Percentiles rank a stretch among this genome's conserved stretches.
phyloP scores from a whole-genome alignment of 30 jellyfish, hydroid and myxozoan genomes.

The Sanderia malayensis region DNA sequence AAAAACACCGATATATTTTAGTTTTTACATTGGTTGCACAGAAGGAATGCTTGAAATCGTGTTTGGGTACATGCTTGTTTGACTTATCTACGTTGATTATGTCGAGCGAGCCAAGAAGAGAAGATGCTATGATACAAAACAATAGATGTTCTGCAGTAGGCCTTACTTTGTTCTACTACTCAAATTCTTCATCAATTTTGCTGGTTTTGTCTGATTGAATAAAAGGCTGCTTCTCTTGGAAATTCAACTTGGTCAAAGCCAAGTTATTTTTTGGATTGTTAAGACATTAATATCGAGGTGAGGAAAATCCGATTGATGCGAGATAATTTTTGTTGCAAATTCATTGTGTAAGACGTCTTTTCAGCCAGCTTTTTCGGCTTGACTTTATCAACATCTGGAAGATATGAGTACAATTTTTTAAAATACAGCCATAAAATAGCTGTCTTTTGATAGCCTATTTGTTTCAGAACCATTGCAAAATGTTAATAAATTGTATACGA shows the following conservation, averaged over 20 bases:
- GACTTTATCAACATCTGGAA: not conserved
- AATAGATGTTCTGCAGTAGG: not conserved
- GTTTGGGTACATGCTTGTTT: not conserved
- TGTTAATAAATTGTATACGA: no score
- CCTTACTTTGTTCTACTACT: not conserved
- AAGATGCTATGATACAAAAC: not conserved
- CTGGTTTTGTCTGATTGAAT: not conserved
- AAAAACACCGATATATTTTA: not conserved
- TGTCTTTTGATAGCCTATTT: no score
- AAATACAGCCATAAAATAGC: no score
- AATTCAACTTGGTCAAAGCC: not conserved
- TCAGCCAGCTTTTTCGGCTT: not conserved
- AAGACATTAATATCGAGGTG: not conserved
- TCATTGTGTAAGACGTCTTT: not conserved
- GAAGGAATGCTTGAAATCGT: not conserved
- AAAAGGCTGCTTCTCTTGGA: not conserved
- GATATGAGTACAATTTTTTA: no score
- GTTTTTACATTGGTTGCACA: not conserved
- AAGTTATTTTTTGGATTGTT: not conserved
- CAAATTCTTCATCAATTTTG: not conserved
- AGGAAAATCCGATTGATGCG: not conserved
- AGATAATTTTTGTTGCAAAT: not conserved
- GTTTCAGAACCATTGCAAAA: no score
- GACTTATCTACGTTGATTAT: not conserved
- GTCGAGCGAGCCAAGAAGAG: not conserved